phyloP scores from a whole-genome alignment of 2,797 vertebrate genomes.

The Podargus strigoides region DNA sequence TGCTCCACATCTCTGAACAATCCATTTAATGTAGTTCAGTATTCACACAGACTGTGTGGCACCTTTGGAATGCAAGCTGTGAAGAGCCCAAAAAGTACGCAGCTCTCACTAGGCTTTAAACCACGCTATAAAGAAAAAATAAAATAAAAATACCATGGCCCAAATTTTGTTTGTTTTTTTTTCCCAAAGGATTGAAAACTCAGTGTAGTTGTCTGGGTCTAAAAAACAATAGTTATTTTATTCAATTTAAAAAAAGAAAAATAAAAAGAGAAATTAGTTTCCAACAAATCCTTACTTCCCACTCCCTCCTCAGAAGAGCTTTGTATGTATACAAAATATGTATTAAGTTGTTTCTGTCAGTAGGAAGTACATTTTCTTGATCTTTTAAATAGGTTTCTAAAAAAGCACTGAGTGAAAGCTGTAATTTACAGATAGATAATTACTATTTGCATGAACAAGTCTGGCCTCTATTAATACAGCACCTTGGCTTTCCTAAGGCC shows the following conservation, averaged over 20 bases:
- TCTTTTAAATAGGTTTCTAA: slow-evolving; percentile 35
- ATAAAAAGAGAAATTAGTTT: not conserved
- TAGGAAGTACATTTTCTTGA: not conserved
- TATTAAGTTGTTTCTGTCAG: not conserved
- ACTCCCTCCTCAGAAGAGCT: not conserved
- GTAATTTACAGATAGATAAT: slow-evolving; percentile 20
- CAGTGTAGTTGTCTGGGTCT: not conserved
- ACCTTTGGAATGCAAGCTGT: not conserved
- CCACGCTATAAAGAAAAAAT: fast-evolving
- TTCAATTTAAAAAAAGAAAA: not conserved
- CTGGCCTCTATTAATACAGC: not conserved
- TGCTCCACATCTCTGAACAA: not conserved
- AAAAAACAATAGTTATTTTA: not conserved
- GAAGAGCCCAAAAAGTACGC: not conserved
- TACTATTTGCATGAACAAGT: slow-evolving; percentile 27
- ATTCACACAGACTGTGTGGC: not conserved
- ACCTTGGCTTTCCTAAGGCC: not conserved
- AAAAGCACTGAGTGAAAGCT: not conserved
- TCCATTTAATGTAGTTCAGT: not conserved
- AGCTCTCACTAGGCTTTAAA: not conserved
- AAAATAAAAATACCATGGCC: not conserved
- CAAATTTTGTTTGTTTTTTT: not conserved
- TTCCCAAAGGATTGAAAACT: not conserved
- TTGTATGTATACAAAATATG: not conserved
- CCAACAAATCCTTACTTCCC: not conserved